These are phyloP conservation scores for Nomada hirtipes DNA, from an alignment of 2,888 invertebrate species.

Conservation along the genomic window DNA sequence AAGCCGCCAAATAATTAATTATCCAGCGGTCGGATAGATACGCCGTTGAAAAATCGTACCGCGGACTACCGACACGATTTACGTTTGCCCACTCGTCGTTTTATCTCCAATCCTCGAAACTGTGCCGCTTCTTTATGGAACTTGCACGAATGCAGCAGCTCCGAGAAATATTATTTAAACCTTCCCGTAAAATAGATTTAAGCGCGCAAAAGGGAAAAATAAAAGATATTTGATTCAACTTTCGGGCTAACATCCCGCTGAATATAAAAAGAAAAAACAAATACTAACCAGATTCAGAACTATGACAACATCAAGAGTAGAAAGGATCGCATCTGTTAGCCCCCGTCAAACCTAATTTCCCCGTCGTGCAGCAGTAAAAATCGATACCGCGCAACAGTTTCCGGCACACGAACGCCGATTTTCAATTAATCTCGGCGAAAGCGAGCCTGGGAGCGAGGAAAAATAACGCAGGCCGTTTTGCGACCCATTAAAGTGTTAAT, in stretches of 20 bases:
- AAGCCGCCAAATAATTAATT: slow-evolving; percentile 59
- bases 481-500: slow-evolving; percentile 58
- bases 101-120: slow-evolving; percentile 13
- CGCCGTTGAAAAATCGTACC: slow-evolving; percentile 59
- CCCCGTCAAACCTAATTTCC: slow-evolving; percentile 1
- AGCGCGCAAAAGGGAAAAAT: no score
- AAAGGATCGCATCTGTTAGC: no score
- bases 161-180: not conserved
- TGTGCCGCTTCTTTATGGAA: not conserved
- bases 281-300: no score
- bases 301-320: no score
- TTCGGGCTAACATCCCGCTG: no score
- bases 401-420: slow-evolving; percentile 29
- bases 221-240: no score
- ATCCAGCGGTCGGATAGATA: slow-evolving; percentile 54
- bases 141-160: not conserved
- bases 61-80: slow-evolving; percentile 48
- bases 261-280: no score
- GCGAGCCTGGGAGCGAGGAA: slow-evolving; percentile 31
- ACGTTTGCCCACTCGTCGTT: slow-evolving; percentile 45
- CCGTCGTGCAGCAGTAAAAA: not conserved
- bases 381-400: slow-evolving; percentile 23
- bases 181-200: not conserved
- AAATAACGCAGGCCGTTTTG: slow-evolving; percentile 49
- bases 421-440: slow-evolving; percentile 49